Percentiles rank a stretch among this genome's conserved stretches.
Conservation (phyloP, 2,113 vertebrate species). For the Atractosteus spatula region DNA sequence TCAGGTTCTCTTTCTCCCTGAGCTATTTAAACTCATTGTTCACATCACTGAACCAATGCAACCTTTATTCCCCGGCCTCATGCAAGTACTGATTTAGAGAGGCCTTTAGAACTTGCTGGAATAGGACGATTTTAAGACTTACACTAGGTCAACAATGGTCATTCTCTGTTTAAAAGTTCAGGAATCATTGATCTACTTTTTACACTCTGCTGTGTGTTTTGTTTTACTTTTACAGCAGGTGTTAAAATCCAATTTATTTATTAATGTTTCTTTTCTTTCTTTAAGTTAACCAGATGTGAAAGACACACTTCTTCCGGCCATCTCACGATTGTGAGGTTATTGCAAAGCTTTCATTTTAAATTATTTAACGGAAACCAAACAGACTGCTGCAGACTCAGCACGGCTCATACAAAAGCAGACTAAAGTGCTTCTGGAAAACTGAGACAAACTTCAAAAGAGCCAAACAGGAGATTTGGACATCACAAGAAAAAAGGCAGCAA, state of each 20-base stretch:
- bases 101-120: too few species aligned
- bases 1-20: too few species aligned
- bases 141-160: too few species aligned
- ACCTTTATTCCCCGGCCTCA: too few species aligned
- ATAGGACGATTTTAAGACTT: too few species aligned
- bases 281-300: slow-evolving; percentile 1
- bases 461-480: too few species aligned
- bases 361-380: slow-evolving; percentile 1
- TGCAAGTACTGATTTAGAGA: too few species aligned
- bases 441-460: too few species aligned
- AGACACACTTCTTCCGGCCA: background rate
- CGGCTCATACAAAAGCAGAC: background rate
- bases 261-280: background rate
- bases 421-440: background rate
- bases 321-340: background rate
- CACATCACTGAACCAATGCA: too few species aligned
- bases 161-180: background rate
- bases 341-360: background rate
- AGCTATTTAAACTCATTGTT: too few species aligned
- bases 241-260: background rate
- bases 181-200: background rate
- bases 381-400: background rate
- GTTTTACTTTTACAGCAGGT: background rate
- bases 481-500: too few species aligned
- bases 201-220: background rate